Conservation (phyloP, 1,140 invertebrate species). For the Belonocnema kinseyi region DNA sequence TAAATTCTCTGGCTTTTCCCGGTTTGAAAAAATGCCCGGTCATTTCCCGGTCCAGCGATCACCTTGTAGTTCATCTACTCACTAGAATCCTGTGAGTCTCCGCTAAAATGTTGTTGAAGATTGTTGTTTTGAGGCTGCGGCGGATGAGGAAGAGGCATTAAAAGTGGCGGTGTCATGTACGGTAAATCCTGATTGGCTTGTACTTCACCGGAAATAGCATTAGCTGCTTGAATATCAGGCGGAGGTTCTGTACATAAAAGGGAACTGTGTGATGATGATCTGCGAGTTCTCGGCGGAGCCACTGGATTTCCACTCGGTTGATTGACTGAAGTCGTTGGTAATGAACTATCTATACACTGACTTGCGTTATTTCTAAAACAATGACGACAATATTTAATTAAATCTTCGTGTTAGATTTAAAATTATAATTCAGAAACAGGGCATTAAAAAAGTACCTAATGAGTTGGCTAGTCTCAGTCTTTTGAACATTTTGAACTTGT, state of each 20-base stretch:
- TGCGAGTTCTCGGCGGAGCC: conserved; percentile 73
- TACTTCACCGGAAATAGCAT: conserved; percentile 88
- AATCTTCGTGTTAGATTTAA: background rate
- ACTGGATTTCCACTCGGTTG: conserved; percentile 64
- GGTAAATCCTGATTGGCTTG: conserved; percentile 91
- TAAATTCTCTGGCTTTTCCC: too few species aligned
- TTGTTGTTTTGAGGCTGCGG: conserved; percentile 63
- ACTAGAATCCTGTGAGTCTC: conserved; percentile 91
- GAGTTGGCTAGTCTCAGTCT: conserved; percentile 63
- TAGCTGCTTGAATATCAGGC: conserved; percentile 83
- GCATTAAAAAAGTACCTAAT: conserved; percentile 55
- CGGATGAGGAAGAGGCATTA: conserved; percentile 70
- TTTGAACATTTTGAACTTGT: conserved; percentile 77
- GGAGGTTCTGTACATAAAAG: conserved; percentile 61
- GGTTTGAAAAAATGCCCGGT: too few species aligned
- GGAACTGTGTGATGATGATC: conserved; percentile 75
- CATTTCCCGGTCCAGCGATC: too few species aligned
- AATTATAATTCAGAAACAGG: background rate
- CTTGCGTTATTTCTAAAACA: conserved; percentile 52
- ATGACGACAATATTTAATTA: background rate
- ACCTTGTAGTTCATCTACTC: conserved; percentile 57
- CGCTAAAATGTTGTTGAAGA: conserved; percentile 84
- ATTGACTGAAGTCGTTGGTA: conserved; percentile 54
- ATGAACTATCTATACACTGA: conserved; percentile 51
- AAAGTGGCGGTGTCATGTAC: conserved; percentile 90